These are phyloP conservation scores for Epinephelus cyanopodus DNA, from an alignment of 2,113 vertebrate genomes.

Conservation along the genomic window DNA sequence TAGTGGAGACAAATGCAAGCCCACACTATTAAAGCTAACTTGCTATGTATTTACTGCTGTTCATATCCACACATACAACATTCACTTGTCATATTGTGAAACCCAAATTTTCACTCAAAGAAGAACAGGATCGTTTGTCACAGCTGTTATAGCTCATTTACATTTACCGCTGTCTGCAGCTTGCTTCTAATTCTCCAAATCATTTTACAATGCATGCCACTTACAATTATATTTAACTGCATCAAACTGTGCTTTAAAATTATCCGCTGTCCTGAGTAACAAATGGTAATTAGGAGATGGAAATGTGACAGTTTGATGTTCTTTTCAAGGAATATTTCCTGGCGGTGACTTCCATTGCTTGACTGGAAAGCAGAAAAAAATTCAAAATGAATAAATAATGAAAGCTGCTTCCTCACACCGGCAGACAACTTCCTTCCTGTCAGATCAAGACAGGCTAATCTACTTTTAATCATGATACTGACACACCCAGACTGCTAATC, in stretches of 20 bases:
- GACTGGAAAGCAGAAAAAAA: neutral
- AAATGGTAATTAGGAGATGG: neutral
- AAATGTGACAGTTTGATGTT: neutral
- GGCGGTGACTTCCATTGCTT: neutral
- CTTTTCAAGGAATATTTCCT: conserved; percentile 26
- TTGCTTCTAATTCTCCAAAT: neutral
- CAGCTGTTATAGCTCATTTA: neutral
- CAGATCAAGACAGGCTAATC: conserved; percentile 4
- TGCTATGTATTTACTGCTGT: neutral
- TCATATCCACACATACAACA: neutral
- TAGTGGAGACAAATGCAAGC: neutral
- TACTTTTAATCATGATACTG: conserved; percentile 7
- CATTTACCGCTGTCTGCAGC: neutral
- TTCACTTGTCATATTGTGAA: neutral
- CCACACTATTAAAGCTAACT: neutral
- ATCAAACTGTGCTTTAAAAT: neutral
- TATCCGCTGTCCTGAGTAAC: neutral
- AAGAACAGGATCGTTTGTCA: neutral
- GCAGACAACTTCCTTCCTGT: conserved; percentile 15
- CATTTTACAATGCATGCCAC: neutral
- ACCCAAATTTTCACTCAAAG: neutral
- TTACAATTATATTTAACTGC: conserved; percentile 18
- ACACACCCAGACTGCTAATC: neutral
- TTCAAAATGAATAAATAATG: neutral
- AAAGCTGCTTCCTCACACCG: neutral